A percentile compares a stretch with the other conserved stretches of the same genome.
phyloP scores from a whole-genome alignment of 2,888 invertebrate genomes.

The Limnephilus auricula region DNA sequence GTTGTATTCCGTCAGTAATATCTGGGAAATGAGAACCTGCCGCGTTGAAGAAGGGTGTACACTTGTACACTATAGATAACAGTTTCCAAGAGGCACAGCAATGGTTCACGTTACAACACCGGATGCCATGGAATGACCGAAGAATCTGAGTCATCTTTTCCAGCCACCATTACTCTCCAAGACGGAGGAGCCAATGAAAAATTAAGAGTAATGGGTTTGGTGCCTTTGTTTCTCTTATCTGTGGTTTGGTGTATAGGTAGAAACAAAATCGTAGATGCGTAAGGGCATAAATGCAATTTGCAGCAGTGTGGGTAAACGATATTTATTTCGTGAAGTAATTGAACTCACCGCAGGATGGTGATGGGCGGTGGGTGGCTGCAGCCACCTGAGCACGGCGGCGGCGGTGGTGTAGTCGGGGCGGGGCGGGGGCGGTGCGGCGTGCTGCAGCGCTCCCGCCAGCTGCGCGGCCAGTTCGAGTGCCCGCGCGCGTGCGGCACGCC shows the following conservation, averaged over 20 bases:
- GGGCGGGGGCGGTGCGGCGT: constrained; percentile 81
- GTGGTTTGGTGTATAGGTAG: too few species aligned
- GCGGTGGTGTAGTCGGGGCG: constrained; percentile 82
- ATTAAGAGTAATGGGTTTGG: too few species aligned
- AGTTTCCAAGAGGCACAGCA: neutral
- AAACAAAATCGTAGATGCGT: too few species aligned
- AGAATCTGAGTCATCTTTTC: too few species aligned
- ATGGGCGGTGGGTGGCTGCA: constrained; percentile 73
- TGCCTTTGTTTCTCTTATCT: too few species aligned
- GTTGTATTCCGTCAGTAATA: neutral
- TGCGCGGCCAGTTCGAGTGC: constrained; percentile 82
- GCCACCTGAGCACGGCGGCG: constrained; percentile 83
- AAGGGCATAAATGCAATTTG: too few species aligned
- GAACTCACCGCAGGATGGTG: constrained; percentile 46
- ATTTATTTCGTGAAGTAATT: neutral
- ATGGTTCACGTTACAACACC: neutral
- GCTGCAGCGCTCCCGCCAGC: constrained; percentile 81
- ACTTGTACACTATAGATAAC: neutral
- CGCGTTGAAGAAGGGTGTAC: neutral
- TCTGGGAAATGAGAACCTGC: neutral
- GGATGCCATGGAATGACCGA: too few species aligned
- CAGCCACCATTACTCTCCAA: too few species aligned
- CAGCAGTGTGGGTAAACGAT: too few species aligned
- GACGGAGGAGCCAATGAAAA: too few species aligned
- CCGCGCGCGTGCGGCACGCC: constrained; percentile 76